Percentiles rank a stretch among this genome's conserved stretches.
These are phyloP conservation scores for Ommatoiulus sabulosus DNA, from an alignment of 2,888 invertebrate genomes.

Conservation along the genomic window DNA sequence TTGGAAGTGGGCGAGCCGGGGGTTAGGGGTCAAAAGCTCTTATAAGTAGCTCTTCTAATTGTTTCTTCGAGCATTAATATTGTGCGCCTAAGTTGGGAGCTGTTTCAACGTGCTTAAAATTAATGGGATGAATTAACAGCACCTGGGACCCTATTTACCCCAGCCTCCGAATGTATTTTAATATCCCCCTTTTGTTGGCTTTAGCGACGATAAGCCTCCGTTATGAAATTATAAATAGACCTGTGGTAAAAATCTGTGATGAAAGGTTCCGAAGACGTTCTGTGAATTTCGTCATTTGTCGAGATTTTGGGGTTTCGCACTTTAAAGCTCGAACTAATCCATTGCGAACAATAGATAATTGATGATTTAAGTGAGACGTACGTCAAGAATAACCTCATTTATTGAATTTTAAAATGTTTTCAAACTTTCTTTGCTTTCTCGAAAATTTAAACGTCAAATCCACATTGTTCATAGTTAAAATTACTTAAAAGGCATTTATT, in stretches of 20 bases:
- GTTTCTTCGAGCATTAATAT: constrained; percentile 33
- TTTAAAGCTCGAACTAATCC: no score
- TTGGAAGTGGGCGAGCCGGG: neutral
- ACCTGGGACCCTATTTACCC: constrained; percentile 6
- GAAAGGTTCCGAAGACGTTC: neutral
- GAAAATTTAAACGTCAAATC: no score
- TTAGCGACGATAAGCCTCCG: neutral
- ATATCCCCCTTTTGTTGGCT: neutral
- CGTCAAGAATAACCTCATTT: no score
- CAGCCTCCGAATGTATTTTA: neutral
- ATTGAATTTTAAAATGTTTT: no score
- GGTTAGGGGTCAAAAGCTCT: neutral
- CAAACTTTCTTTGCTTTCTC: no score
- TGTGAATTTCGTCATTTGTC: no score
- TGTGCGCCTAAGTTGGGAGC: neutral
- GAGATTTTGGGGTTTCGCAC: no score
- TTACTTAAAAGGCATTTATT: no score
- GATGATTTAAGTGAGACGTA: no score
- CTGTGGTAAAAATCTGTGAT: neutral
- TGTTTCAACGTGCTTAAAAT: neutral
- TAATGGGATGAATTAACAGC: constrained; percentile 14
- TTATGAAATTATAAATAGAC: neutral
- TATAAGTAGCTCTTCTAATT: constrained; percentile 14
- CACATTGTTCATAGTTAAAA: no score
- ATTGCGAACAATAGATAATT: no score